A percentile compares a stretch with the other conserved stretches of the same genome.
phyloP scores from a whole-genome alignment of 2,888 invertebrate species.

The Teinopalpus imperialis region DNA sequence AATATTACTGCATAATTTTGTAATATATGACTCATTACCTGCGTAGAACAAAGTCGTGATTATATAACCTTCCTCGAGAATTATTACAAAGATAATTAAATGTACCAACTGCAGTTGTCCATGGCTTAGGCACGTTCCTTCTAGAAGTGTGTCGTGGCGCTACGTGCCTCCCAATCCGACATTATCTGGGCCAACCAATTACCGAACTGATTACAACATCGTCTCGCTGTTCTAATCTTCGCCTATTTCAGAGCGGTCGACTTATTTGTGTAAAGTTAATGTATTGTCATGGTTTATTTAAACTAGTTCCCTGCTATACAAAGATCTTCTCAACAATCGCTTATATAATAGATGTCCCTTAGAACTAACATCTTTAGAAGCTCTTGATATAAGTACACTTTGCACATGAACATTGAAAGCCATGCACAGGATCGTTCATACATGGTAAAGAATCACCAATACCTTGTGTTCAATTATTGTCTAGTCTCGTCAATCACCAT shows the following conservation, averaged over 20 bases:
- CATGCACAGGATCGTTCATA: too few species aligned
- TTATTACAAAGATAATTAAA: slow-evolving; percentile 12
- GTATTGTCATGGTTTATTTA: slow-evolving; percentile 5
- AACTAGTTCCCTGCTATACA: background rate
- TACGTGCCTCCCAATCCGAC: slow-evolving; percentile 53
- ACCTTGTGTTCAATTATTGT: too few species aligned
- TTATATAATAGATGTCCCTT: too few species aligned
- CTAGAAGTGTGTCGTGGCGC: slow-evolving; percentile 45
- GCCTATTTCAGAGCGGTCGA: slow-evolving; percentile 20
- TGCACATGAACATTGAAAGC: too few species aligned
- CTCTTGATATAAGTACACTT: too few species aligned
- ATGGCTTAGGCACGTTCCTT: slow-evolving; percentile 56
- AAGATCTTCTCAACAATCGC: too few species aligned
- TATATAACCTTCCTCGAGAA: slow-evolving; percentile 16
- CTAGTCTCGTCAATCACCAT: too few species aligned
- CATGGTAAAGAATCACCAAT: too few species aligned
- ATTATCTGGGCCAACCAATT: slow-evolving; percentile 58
- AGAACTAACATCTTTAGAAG: too few species aligned
- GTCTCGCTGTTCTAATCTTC: slow-evolving; percentile 25
- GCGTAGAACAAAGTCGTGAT: slow-evolving; percentile 6
- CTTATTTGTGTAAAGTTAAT: slow-evolving; percentile 6
- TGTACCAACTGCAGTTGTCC: slow-evolving; percentile 32
- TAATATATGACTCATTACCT: slow-evolving; percentile 10
- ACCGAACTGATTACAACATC: slow-evolving; percentile 37
- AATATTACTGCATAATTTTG: slow-evolving; percentile 9